Conservation (phyloP, 2,113 vertebrate species). For the Pristiophorus japonicus region DNA sequence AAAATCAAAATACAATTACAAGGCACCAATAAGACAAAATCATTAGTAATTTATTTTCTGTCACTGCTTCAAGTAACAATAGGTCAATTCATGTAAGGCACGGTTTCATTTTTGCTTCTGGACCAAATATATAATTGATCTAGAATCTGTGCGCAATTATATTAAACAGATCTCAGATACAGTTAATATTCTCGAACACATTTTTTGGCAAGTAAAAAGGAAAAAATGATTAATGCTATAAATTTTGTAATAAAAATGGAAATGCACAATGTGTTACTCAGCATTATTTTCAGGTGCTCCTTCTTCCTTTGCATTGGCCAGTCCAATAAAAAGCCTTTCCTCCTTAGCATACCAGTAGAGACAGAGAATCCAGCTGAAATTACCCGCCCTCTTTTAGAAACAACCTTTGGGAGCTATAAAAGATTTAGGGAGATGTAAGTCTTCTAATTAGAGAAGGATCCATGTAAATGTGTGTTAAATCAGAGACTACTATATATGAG, state of each 20-base stretch:
- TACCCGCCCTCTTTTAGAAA: not conserved
- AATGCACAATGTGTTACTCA: not conserved
- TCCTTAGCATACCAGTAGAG: not conserved
- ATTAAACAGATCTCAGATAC: not conserved
- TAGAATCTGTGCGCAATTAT: not conserved
- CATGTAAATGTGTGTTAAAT: not conserved
- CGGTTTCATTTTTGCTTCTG: slow-evolving; percentile 1
- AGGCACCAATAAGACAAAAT: not conserved
- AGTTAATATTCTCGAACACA: not conserved
- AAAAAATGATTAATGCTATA: not conserved
- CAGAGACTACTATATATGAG: not conserved
- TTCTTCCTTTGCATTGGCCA: not conserved
- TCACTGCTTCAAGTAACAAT: not conserved
- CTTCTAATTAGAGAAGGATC: not conserved
- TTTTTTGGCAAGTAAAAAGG: not conserved
- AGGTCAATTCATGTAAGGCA: not conserved
- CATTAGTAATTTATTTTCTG: slow-evolving; percentile 2
- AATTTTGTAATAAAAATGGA: not conserved
- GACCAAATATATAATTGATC: too few relatives aligned
- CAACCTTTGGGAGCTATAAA: not conserved
- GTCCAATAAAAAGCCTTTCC: not conserved
- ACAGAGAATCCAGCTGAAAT: not conserved
- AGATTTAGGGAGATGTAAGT: not conserved
- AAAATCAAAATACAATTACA: not conserved
- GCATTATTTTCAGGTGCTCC: not conserved